Evolutionary conservation across 2,797 vertebrate species (phyloP), one percentile per base, ranked within the genome.

Genomic region (Acanthurus tractus): DNA sequence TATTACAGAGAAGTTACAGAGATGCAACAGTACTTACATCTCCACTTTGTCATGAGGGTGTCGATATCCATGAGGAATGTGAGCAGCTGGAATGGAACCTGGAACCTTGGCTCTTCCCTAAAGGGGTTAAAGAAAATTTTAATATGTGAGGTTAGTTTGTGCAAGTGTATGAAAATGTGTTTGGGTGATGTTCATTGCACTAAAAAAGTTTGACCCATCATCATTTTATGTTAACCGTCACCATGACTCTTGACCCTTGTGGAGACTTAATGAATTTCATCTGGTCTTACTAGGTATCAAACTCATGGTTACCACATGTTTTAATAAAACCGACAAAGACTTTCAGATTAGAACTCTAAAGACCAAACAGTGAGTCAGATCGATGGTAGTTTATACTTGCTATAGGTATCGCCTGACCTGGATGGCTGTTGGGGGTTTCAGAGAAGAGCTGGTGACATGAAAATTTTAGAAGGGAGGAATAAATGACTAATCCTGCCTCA

Each of bases 1-100:
- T 17, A 49, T 1, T 15, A n/a, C n/a, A n/a, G n/a, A n/a, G n/a
- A 57, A 9, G 38, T 49, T 40, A 22, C 17, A 29, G 6, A 9
- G n/a, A 57, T n/a, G 22, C 46, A 22, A 2, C 34, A 25, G 34
- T 58, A 91, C 98, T 96, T 92, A 99, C 98, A 99, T 96, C 98
- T 96, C 98, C 98, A 99, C 88, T 99, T 99, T 58, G 98, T 99
- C 97, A 99, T 97, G 66, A 98, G 96, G 1, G 94, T 96, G 84
- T 99, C 98, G 0, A 98, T 95, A 58, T 99, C 97, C 98, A 99
- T 99, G 22, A 99, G 96, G 54, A 90, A 97, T 6, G 95, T 98
- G 70, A 99, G 94, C 80, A 99, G 93, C 92, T 99, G 98, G 91
- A 99, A 99, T 1, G 98, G 98, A 64, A 99, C 96, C 91, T 99